A percentile compares a stretch with the other conserved stretches of the same genome.
Conservation (phyloP, 2,113 vertebrate species). For the Pomatostomus ruficeps region DNA sequence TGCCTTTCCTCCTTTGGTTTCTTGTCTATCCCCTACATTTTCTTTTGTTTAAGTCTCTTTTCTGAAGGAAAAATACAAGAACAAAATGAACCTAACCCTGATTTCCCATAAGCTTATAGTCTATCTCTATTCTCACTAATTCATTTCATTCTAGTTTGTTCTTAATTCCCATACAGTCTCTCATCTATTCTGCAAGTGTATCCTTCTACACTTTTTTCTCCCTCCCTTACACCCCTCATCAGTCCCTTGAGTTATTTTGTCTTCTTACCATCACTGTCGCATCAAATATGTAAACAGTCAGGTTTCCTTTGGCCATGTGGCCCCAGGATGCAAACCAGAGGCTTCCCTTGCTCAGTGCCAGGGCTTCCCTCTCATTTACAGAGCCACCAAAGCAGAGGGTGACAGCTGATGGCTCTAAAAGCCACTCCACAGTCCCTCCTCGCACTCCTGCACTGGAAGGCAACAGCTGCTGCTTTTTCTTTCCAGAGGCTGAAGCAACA, state of each 20-base stretch:
- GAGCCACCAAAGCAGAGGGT: not conserved
- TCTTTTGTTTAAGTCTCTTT: not conserved
- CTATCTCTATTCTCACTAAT: not conserved
- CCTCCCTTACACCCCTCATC: too few relatives aligned
- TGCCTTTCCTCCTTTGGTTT: not conserved
- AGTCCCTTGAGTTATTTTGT: not conserved
- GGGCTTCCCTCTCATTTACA: not conserved
- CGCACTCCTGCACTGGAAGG: not conserved
- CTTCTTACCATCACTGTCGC: not conserved
- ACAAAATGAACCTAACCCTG: not conserved
- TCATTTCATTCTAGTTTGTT: not conserved
- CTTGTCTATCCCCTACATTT: not conserved
- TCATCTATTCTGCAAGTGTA: not conserved
- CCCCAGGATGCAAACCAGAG: not conserved
- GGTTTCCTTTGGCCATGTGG: fast-evolving
- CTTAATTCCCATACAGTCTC: not conserved
- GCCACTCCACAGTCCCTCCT: not conserved
- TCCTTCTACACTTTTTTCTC: not conserved
- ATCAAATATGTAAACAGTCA: not conserved
- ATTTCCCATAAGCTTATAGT: not conserved
- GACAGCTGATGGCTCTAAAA: not conserved
- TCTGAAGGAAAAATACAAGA: not conserved
- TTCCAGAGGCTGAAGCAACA: not conserved
- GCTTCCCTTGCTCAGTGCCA: not conserved
- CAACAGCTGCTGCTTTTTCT: not conserved